These are phyloP conservation scores for Nephrotoma appendiculata DNA, from an alignment of 2,888 invertebrate species.

Conservation along the genomic window DNA sequence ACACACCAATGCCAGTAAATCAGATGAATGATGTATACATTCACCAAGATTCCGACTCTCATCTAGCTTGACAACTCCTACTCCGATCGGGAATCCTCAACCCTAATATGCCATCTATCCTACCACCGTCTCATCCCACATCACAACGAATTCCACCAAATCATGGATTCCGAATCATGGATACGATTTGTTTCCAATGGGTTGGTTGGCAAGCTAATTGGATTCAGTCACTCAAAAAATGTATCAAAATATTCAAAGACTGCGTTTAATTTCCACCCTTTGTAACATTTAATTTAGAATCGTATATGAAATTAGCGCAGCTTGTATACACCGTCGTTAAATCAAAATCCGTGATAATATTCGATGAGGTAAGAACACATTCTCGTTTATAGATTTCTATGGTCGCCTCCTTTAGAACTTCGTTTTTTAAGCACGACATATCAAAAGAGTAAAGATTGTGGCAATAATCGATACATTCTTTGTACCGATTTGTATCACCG, in stretches of 20 bases:
- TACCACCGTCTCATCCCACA: neutral
- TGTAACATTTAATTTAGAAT: slow-evolving; percentile 49
- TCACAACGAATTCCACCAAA: neutral
- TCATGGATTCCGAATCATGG: slow-evolving; percentile 27
- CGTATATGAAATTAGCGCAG: slow-evolving; percentile 55
- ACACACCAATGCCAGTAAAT: neutral
- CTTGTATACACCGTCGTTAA: slow-evolving; percentile 55
- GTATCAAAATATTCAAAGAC: slow-evolving; percentile 87
- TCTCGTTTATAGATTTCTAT: slow-evolving; percentile 46
- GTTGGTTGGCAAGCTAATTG: slow-evolving; percentile 45
- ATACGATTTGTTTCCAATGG: slow-evolving; percentile 73
- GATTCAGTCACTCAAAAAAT: slow-evolving; percentile 53
- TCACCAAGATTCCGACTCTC: neutral
- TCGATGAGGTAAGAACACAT: slow-evolving; percentile 49
- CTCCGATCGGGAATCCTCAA: neutral
- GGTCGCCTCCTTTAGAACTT: slow-evolving; percentile 64
- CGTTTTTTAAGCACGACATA: slow-evolving; percentile 81
- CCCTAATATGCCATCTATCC: neutral
- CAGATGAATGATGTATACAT: neutral
- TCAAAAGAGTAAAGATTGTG: slow-evolving; percentile 85
- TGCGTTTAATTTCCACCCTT: slow-evolving; percentile 58
- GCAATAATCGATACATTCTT: slow-evolving; percentile 71
- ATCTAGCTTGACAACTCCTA: neutral
- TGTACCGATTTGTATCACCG: slow-evolving; percentile 58
- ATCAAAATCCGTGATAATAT: slow-evolving; percentile 55